Evolutionary conservation across 2,888 invertebrate species (phyloP).

Genomic region (Dicyrtoma fusca): DNA sequence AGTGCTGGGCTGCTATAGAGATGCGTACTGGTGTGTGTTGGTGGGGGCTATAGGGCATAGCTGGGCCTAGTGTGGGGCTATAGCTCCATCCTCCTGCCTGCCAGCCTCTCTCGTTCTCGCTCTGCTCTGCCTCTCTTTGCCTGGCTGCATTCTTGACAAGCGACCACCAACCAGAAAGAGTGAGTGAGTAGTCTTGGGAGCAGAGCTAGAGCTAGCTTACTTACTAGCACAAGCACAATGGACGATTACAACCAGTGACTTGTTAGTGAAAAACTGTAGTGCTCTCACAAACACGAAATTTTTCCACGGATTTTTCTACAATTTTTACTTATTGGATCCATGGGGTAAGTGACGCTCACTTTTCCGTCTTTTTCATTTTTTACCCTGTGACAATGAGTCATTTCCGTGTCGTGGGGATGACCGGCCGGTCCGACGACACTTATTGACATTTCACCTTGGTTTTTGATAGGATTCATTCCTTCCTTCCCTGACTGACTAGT

Average conservation of each 20-base stretch:
- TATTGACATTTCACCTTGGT: conserved; percentile 29
- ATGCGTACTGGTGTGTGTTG: too few species aligned
- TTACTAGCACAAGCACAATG: conserved; percentile 23
- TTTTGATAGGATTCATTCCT: background rate
- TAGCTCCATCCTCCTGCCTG: background rate
- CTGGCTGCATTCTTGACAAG: background rate
- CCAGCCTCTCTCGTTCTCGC: background rate
- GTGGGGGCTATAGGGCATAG: too few species aligned
- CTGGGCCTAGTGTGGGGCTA: too few species aligned
- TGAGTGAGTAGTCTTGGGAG: background rate
- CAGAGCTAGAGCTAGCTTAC: conserved; percentile 3
- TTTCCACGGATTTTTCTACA: conserved; percentile 25
- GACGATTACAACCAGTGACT: conserved; percentile 29
- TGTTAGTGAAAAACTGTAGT: conserved; percentile 17
- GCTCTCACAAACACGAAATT: conserved; percentile 26
- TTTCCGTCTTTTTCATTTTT: too few species aligned
- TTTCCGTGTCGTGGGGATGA: background rate
- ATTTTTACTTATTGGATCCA: conserved; percentile 33
- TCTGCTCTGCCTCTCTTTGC: background rate
- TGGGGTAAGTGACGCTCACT: conserved; percentile 23
- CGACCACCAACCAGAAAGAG: conserved; percentile 2
- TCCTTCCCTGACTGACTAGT: too few species aligned
- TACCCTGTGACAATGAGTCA: background rate
- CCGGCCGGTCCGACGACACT: conserved; percentile 12
- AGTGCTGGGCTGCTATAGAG: too few species aligned